These are phyloP conservation scores for Nasonovia ribisnigri DNA, from an alignment of 2,888 invertebrate species.

Conservation along the genomic window DNA sequence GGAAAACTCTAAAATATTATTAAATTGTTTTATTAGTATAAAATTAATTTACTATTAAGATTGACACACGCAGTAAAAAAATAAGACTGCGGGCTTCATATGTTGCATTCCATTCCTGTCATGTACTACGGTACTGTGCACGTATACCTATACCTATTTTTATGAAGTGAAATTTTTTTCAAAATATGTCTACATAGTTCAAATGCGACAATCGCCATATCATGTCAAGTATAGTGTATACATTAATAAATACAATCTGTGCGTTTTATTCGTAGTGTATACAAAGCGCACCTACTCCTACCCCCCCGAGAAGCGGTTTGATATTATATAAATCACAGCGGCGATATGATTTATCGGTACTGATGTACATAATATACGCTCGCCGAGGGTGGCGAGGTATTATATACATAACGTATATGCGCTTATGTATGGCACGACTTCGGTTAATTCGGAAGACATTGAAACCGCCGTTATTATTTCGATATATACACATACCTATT, in stretches of 20 bases:
- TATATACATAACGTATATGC: not conserved
- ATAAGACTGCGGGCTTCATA: no score
- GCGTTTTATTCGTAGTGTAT: not conserved
- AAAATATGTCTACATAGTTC: no score
- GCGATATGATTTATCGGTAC: slow-evolving; percentile 16
- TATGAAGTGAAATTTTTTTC: no score
- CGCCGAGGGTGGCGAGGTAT: not conserved
- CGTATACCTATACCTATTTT: no score
- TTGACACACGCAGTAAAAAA: not conserved
- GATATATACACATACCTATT: not conserved
- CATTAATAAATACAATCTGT: not conserved
- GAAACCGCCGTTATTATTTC: slow-evolving; percentile 6
- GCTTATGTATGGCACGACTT: not conserved
- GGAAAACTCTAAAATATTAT: not conserved
- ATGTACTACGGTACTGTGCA: not conserved
- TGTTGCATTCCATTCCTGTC: not conserved
- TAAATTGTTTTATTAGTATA: not conserved
- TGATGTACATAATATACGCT: not conserved
- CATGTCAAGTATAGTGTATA: no score
- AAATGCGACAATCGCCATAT: no score
- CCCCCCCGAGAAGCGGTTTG: not conserved
- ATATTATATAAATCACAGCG: not conserved
- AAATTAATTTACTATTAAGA: not conserved
- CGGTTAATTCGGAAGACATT: slow-evolving; percentile 41
- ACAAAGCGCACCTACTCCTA: no score